Evolutionary conservation across 2,888 invertebrate genomes (phyloP), one percentile per base, ranked within the genome.

Genomic region (Nudaria mundana): DNA sequence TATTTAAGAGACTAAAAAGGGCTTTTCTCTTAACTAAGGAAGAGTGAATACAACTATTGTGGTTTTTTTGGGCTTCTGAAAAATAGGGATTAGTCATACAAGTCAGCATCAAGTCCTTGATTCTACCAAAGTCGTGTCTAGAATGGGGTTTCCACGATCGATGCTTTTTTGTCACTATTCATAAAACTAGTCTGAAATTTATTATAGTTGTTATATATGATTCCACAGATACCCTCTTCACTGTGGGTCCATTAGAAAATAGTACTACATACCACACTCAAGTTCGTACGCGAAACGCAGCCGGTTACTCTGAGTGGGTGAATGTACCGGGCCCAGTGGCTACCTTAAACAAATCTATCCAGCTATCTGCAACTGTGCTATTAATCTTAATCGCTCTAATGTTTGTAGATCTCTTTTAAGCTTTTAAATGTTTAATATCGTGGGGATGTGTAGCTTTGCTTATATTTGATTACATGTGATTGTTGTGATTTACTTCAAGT

Each of bases 221-320:
- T 13, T 13, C 12, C 47, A 29, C 76, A 84, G 84, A 65, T 3
- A 77, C 78, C 0, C 40, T 76, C 12, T 85, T 81, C 58, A 52
- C 59, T 1, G 71, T 85, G 28, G 79, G 71, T 6, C 69, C 71
- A 1, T 63, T 88, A 13, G 20, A 53, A 2, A 86, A 85, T 53
- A 40, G 40, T 10, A 88, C 86, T 0, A 40, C 46, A 3, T 88
- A 71, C 67, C 72, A 81, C 63, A 78, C 65, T 7, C 75, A 82
- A 0, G 81, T 83, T 1, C 71, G 80, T 22, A 69, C 80, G 15
- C 63, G 75, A 24, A 88, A 88, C 54, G 71, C 74, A 0, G 87
- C 87, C 0, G 85, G 87, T 1, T 68, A 65, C 52, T 88, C 87
- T 0, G 81, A 81, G 15, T 86, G 83, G 82, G 33, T 79, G 25